Evolutionary conservation across 2,888 invertebrate genomes (phyloP), one percentile per base, ranked within the genome.

Genomic region (Drosophila ustulata): DNA sequence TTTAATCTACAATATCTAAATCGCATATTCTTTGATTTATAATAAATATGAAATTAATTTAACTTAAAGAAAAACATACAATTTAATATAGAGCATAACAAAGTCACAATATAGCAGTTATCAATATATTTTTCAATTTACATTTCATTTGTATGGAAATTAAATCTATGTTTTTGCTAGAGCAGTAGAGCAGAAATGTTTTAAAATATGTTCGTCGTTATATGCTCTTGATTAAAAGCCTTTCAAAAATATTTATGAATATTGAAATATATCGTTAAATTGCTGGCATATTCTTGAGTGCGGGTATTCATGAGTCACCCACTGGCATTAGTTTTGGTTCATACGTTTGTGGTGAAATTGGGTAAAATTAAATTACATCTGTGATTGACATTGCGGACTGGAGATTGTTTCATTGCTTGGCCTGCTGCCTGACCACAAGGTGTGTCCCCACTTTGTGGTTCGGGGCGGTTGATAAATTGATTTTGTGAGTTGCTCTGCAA

Each of bases 331-430:
- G 25, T 4, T 47, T 30, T 11, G 0, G 13, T 18, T 26, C 7
- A 18, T 50, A 23, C 11, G 13, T n/a, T 49, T 75, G 64, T 34
- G 78, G 52, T 41, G 18, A 39, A 49, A 58, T 56, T 43, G 47
- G 3, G 49, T 53, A 23, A 52, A 78, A 69, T 78, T 69, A 69
- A 78, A 69, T 69, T 66, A 66, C 39, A 65, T 28, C 56, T 66
- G 63, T 70, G 78, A 78, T 66, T 78, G 78, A 66, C 75, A 63
- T 63, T 65, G 61, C n/a, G 61, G 57, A 11, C 13, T 13, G 34
- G 23, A 46, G 58, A 47, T 46, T 32, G 53, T 11, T 41, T 26
- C 28, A 25, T 11, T 46, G 37, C 41, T 13, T 34, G 47, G 4
- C 13, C 57, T 50, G 51, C 32, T 32, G 69, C 50, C 18, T 62